Percentiles rank a stretch among this genome's conserved stretches.
These are phyloP conservation scores for Maniola jurtina DNA, from an alignment of 1,140 invertebrate species.

Conservation along the genomic window DNA sequence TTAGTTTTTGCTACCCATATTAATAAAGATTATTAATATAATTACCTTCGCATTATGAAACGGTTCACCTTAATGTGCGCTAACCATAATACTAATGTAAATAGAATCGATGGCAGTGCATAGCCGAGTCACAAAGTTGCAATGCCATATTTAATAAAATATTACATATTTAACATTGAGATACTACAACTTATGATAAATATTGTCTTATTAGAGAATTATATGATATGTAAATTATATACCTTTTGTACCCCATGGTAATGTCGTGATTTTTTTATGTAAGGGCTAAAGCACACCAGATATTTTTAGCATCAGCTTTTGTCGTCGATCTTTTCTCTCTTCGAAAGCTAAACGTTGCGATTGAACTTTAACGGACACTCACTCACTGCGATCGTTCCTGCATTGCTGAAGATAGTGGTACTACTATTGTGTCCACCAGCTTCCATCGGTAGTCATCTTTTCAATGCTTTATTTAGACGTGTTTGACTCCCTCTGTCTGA, in stretches of 20 bases:
- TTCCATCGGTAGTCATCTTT: too few species aligned
- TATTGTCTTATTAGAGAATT: background rate
- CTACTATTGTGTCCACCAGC: too few species aligned
- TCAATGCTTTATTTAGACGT: too few species aligned
- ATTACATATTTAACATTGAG: slow-evolving; percentile 42
- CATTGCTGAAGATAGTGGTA: too few species aligned
- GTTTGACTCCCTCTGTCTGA: too few species aligned
- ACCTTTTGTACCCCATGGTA: slow-evolving; percentile 4
- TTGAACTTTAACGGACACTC: too few species aligned
- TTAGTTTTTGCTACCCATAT: too few species aligned
- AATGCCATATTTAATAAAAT: slow-evolving; percentile 61
- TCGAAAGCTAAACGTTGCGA: too few species aligned
- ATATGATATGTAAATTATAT: slow-evolving; percentile 8
- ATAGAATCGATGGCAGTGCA: slow-evolving; percentile 26
- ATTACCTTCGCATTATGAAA: background rate
- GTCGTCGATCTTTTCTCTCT: too few species aligned
- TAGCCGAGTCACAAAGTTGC: slow-evolving; percentile 63
- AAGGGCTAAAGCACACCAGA: background rate
- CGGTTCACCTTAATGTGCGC: background rate
- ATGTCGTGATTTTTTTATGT: background rate
- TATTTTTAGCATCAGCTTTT: too few species aligned
- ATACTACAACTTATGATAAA: slow-evolving; percentile 48
- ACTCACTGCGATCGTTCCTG: too few species aligned
- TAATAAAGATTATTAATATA: too few species aligned
- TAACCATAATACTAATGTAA: slow-evolving; percentile 20